Evolutionary conservation across 2,888 invertebrate genomes (phyloP), one percentile per base, ranked within the genome.

Genomic region (Limnephilus marmoratus): DNA sequence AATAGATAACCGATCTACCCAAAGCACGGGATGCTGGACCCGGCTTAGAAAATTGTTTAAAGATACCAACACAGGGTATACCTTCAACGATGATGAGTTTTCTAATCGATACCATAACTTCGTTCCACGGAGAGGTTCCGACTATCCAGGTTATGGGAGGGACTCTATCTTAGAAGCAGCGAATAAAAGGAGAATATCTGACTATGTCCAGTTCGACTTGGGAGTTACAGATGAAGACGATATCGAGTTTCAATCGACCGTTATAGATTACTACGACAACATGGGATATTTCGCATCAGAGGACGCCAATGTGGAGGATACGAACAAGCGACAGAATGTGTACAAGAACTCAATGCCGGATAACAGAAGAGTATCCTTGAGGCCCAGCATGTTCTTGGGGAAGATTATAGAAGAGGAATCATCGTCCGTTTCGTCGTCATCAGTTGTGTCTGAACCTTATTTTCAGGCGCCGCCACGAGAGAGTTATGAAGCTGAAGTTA

Each of bases 221-320:
- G 29, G 94, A 94, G 0, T 91, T 93, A 68, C 94, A 93, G 15
- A 94, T 94, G 89, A 94, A 87, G 68, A 91, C 93, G 92, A 93
- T 29, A 1, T 94, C 94, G 18, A 94, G 93, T 92, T 94, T 94
- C 34, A 95, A 95, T 95, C 24, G 2, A 49, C 81, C 9, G 95
- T 95, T 18, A 94, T 95, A 31, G 95, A 96, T 94, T 96, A 96
- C 94, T 96, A 96, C 93, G 96, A 96, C 93, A 96, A 96, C 94
- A 96, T 96, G 93, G 95, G 96, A 29, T 94, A 95, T 90, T 94
- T 95, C 81, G 94, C 94, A 15, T 95, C 92, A 41, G 93, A 92
- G 9, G 94, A 93, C 18, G 91, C 88, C 15, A 53, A 37, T 81
- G 94, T 94, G 2, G 95, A 95, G 83, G 95, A 95, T 3, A 95